Conservation (phyloP, 2,113 vertebrate genomes). For the Nothoprocta perdicaria region DNA sequence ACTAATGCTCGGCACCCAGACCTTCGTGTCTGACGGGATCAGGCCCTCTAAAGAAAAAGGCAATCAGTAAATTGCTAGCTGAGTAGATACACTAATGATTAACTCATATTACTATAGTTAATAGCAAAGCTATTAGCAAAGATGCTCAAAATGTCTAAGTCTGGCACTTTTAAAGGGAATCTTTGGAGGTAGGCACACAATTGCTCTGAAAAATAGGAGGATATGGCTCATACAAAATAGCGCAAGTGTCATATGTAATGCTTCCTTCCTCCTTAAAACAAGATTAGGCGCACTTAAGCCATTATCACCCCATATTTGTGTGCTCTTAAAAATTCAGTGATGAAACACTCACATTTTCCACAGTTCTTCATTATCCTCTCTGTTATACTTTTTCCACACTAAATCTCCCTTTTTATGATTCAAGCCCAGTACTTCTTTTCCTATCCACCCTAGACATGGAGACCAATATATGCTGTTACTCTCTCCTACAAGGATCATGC, state of each 20-base stretch:
- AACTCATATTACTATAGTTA: not conserved
- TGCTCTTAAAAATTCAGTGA: not conserved
- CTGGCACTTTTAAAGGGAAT: not conserved
- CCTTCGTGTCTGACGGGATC: not conserved
- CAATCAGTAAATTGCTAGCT: conserved; percentile 16
- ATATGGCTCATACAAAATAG: not conserved
- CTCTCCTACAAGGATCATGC: not conserved
- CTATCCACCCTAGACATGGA: not conserved
- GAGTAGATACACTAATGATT: conserved; percentile 4
- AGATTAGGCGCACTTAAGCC: not conserved
- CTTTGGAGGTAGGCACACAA: not conserved
- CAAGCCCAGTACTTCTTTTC: not conserved
- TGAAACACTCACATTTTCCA: not conserved
- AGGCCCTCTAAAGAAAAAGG: conserved; percentile 16
- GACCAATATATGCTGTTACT: not conserved
- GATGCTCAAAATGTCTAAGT: not conserved
- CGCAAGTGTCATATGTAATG: not conserved
- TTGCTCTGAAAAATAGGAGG: not conserved
- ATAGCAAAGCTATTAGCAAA: conserved; percentile 1
- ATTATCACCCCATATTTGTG: not conserved
- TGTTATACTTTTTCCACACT: not conserved
- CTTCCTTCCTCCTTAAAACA: not conserved
- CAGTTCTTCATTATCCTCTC: not conserved
- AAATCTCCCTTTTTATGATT: not conserved
- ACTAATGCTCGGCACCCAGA: not conserved